A percentile compares a stretch with the other conserved stretches of the same genome.
phyloP scores from a whole-genome alignment of 2,113 vertebrate species.

The Sinocyclocheilus anshuiensis region DNA sequence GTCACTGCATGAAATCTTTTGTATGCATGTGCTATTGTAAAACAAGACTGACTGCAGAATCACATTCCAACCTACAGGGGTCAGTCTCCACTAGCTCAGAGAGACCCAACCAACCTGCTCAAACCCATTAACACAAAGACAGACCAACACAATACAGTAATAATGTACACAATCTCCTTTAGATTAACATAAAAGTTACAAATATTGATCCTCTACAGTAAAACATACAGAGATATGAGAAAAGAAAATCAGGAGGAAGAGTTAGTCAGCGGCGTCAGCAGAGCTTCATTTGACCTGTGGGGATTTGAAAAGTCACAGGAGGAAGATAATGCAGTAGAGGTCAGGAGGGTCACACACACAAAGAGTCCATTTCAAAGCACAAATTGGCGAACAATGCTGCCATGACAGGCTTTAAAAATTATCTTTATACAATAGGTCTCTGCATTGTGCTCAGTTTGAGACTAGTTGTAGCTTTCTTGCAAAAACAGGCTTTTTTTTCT shows the following conservation, averaged over 20 bases:
- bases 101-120: conserved; percentile 4
- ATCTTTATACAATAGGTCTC: conserved; percentile 29
- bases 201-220: background rate
- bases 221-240: background rate
- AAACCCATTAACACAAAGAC: conserved; percentile 31
- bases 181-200: background rate
- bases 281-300: conserved; percentile 45
- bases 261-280: conserved; percentile 25
- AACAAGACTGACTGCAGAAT: conserved; percentile 31
- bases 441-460: background rate
- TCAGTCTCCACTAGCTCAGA: conserved; percentile 57
- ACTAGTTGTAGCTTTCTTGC: background rate
- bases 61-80: conserved; percentile 57
- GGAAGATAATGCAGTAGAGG: conserved; percentile 53
- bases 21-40: background rate
- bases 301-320: conserved; percentile 53
- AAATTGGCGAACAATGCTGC: conserved; percentile 39
- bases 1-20: background rate
- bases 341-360: conserved; percentile 45
- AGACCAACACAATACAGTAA: conserved; percentile 14
- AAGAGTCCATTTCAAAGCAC: conserved; percentile 52
- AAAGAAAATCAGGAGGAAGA: background rate
- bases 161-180: conserved; percentile 34
- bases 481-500: background rate
- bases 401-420: conserved; percentile 45